Conservation (phyloP, 1,140 invertebrate genomes). For the Brachionus koreanus region DNA sequence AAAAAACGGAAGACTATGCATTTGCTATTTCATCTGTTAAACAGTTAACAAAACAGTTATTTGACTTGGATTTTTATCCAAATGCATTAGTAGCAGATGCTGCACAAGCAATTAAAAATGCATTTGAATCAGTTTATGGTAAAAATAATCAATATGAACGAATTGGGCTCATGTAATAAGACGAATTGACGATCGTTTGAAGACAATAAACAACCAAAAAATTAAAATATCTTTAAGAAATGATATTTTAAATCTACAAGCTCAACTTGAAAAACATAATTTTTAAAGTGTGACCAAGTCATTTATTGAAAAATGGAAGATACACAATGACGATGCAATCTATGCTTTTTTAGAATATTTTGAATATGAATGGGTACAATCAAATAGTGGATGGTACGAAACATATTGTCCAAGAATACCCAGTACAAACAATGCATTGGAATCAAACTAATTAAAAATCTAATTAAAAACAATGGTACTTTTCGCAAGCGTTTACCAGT, state of each 20-base stretch:
- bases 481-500: neutral
- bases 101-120: neutral
- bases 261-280: neutral
- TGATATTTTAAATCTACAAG: neutral
- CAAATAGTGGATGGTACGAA: neutral
- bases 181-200: neutral
- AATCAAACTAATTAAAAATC: neutral
- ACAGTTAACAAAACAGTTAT: neutral
- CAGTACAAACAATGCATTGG: neutral
- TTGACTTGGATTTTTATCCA: neutral
- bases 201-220: neutral
- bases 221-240: neutral
- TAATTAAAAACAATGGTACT: neutral
- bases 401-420: neutral
- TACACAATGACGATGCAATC: neutral
- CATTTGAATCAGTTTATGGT: neutral
- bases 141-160: neutral
- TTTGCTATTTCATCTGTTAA: neutral
- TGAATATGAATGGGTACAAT: neutral
- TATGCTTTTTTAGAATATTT: neutral
- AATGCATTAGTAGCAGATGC: neutral
- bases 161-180: neutral
- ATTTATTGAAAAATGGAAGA: neutral
- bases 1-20: neutral
- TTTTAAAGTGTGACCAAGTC: neutral